These are phyloP conservation scores for Ericerus pela DNA, from an alignment of 1,140 invertebrate species.

Conservation along the genomic window DNA sequence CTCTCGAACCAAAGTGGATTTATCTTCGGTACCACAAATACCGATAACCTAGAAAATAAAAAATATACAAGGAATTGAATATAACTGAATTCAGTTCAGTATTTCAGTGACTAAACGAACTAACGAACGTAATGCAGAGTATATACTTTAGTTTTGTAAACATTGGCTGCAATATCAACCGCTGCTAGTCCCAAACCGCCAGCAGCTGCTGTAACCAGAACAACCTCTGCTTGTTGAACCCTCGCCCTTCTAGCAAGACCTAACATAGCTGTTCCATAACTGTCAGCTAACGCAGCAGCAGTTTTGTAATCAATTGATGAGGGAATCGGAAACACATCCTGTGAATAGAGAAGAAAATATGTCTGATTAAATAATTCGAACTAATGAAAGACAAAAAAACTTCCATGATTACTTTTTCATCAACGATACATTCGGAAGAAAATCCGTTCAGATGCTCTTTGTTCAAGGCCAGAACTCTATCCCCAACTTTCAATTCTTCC, in stretches of 20 bases:
- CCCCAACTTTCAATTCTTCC: conserved; percentile 27
- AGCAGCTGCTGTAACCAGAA: conserved; percentile 42
- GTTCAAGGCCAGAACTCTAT: conserved; percentile 38
- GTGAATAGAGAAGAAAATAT: conserved; percentile 21
- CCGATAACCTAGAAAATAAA: conserved; percentile 38
- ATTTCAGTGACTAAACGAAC: neutral
- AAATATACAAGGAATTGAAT: too few relatives aligned
- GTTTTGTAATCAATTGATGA: conserved; percentile 32
- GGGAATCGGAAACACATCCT: conserved; percentile 43
- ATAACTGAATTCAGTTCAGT: neutral
- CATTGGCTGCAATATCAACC: conserved; percentile 44
- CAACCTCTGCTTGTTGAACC: conserved; percentile 36
- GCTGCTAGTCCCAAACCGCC: conserved; percentile 43
- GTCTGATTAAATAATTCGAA: neutral
- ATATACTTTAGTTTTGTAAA: conserved; percentile 42
- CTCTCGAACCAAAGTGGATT: conserved; percentile 35
- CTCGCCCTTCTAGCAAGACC: conserved; percentile 38
- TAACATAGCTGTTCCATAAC: conserved; percentile 41
- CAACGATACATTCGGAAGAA: conserved; percentile 37
- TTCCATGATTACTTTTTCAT: conserved; percentile 31
- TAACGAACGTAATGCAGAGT: too few relatives aligned
- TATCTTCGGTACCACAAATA: conserved; percentile 40
- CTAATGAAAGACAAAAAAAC: neutral
- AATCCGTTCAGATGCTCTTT: conserved; percentile 37
- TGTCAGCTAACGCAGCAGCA: conserved; percentile 37